phyloP scores from a whole-genome alignment of 1,140 invertebrate genomes.

The Zaprionus ghesquierei region DNA sequence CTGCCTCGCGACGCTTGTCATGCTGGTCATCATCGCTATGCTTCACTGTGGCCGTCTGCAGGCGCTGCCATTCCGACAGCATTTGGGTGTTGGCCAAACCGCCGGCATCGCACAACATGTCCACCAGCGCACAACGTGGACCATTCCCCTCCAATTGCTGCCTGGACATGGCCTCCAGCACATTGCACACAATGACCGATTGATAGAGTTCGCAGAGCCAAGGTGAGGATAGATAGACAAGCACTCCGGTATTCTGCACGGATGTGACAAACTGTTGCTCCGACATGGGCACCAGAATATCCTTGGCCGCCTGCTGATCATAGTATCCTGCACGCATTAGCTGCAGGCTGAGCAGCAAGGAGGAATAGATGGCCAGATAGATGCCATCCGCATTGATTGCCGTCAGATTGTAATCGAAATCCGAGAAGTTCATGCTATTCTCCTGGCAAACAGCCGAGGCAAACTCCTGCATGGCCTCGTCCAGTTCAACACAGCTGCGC shows the following conservation, averaged over 20 bases:
- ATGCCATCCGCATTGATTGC: slow-evolving; percentile 98
- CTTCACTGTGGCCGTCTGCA: slow-evolving; percentile 88
- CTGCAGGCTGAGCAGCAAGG: slow-evolving; percentile 91
- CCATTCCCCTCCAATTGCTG: slow-evolving; percentile 61
- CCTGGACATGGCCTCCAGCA: slow-evolving; percentile 85
- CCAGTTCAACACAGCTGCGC: slow-evolving; percentile 85
- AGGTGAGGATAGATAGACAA: slow-evolving; percentile 94
- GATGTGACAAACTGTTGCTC: slow-evolving; percentile 95
- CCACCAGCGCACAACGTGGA: slow-evolving; percentile 73
- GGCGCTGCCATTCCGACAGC: slow-evolving; percentile 91
- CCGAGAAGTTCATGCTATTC: slow-evolving; percentile 84
- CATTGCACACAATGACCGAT: slow-evolving; percentile 89
- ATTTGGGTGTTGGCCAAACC: slow-evolving; percentile 91
- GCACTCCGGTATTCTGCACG: slow-evolving; percentile 93
- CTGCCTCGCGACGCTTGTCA: slow-evolving; percentile 85
- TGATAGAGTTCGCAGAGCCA: slow-evolving; percentile 96
- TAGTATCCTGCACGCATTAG: slow-evolving; percentile 91
- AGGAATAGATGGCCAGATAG: slow-evolving; percentile 94
- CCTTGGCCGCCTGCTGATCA: slow-evolving; percentile 83
- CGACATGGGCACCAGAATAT: slow-evolving; percentile 84
- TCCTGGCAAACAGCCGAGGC: slow-evolving; percentile 95
- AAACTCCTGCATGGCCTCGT: slow-evolving; percentile 95
- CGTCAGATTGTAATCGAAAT: slow-evolving; percentile 86
- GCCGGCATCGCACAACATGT: slow-evolving; percentile 88
- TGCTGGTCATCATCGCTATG: slow-evolving; percentile 85